phyloP scores from a whole-genome alignment of 2,797 vertebrate genomes.

The Premnoplex brunnescens region DNA sequence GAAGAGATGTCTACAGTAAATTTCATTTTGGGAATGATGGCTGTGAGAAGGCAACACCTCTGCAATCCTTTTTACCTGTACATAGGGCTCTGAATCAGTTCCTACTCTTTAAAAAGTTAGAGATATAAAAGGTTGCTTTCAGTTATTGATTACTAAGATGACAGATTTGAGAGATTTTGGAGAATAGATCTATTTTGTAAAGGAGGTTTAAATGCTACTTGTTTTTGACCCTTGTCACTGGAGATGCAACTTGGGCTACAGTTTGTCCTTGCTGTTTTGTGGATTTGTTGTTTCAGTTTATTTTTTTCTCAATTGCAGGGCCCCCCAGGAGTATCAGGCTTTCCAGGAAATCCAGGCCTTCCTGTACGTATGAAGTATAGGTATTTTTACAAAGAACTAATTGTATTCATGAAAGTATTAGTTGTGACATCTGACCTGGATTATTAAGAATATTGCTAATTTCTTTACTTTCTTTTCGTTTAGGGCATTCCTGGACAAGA shows the following conservation, averaged over 20 bases:
- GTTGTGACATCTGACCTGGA: background rate
- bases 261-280: background rate
- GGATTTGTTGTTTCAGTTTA: background rate
- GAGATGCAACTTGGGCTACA: background rate
- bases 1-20: background rate
- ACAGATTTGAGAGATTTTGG: background rate
- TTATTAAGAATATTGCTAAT: background rate
- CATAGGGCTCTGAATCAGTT: background rate
- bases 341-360: constrained; percentile 92
- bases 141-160: background rate
- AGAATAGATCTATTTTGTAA: background rate
- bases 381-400: background rate
- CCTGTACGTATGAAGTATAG: constrained; percentile 82
- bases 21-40: background rate
- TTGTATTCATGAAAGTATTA: background rate
- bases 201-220: background rate
- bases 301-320: constrained; percentile 80
- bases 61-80: background rate
- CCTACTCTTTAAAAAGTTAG: background rate
- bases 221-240: background rate
- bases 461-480: background rate
- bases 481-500: constrained; percentile 96
- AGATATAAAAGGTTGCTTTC: background rate
- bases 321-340: constrained; percentile 85
- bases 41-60: background rate